Conservation (phyloP, 2,113 vertebrate species). For the Benitochromis conjunctus region DNA sequence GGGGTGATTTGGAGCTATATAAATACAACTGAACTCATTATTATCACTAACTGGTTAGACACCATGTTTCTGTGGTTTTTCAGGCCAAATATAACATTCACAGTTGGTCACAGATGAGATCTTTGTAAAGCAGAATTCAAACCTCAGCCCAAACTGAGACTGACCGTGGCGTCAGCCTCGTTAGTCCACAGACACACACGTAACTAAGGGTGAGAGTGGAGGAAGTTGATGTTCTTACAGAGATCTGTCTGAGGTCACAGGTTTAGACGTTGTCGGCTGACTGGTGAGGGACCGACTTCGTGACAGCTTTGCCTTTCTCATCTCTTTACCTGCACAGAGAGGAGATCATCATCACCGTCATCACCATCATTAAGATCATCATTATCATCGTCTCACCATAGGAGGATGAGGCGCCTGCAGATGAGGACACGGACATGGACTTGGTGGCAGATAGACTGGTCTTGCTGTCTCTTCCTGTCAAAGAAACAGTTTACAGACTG, state of each 20-base stretch:
- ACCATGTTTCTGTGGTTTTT: not conserved
- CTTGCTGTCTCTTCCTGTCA: slow-evolving; percentile 85
- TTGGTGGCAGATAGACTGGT: slow-evolving; percentile 76
- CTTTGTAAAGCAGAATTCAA: not conserved
- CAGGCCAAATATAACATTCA: not conserved
- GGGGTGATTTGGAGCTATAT: no score
- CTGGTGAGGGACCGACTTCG: slow-evolving; percentile 92
- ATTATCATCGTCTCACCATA: not conserved
- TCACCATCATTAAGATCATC: not conserved
- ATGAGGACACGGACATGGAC: slow-evolving; percentile 75
- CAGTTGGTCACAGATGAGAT: not conserved
- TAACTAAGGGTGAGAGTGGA: not conserved
- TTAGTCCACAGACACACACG: not conserved
- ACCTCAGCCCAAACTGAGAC: not conserved
- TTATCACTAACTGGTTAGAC: no score
- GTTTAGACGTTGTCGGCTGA: slow-evolving; percentile 84
- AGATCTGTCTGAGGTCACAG: slow-evolving; percentile 80
- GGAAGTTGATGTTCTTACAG: slow-evolving; percentile 64
- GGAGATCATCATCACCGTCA: not conserved
- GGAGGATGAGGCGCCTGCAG: slow-evolving; percentile 70
- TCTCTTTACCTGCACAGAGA: slow-evolving; percentile 82
- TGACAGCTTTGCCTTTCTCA: slow-evolving; percentile 88
- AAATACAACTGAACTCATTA: no score
- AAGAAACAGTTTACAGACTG: not conserved
- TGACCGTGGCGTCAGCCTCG: not conserved